Evolutionary conservation across 2,888 invertebrate species (phyloP), one percentile per base, ranked within the genome.

Genomic region (Cosmorhoe ocellata): DNA sequence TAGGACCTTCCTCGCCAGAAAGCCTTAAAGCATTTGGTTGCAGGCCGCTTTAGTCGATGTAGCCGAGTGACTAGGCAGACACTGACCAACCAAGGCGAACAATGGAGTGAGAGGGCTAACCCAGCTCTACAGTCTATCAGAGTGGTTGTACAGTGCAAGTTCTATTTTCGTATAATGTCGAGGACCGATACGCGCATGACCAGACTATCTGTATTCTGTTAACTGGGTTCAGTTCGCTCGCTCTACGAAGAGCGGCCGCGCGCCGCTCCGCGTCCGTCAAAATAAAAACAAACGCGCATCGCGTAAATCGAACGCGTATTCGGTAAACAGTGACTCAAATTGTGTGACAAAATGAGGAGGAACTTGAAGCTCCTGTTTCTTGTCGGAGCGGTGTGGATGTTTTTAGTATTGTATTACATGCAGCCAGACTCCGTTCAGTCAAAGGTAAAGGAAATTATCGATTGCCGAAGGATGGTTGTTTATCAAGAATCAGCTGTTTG

Each of bases 191-290:
- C 73, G 86, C 86, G 86, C 85, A 86, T 86, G 87, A 77, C 74
- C 84, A 76, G 67, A 67, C 71, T 74, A 71, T 72, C 69, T 65
- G 66, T 61, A 61, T 58, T 66, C 62, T 54, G 67, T 57, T 63
- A 65, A 61, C 66, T 61, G 60, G 66, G 68, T 65, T 81, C 77
- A 87, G 84, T 86, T 72, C 74, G 78, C 76, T 71, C 79, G 83
- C 80, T 76, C 76, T 76, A 68, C 63, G 58, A 56, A 79, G 89
- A 84, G 89, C 88, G 89, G 87, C 84, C 81, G 88, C 84, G 87
- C 86, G 87, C 85, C 81, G 83, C 81, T 53, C 52, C 66, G 61
- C 66, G 61, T 58, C 53, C 48, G 42, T 34, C 46, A 40, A 52
- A 56, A 67, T 69, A 73, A 69, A 73, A 70, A 59, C 64, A 66